Evolutionary conservation across 2,888 invertebrate genomes (phyloP), one percentile per base, ranked within the genome.

Genomic region (Temnothorax ravouxi): DNA sequence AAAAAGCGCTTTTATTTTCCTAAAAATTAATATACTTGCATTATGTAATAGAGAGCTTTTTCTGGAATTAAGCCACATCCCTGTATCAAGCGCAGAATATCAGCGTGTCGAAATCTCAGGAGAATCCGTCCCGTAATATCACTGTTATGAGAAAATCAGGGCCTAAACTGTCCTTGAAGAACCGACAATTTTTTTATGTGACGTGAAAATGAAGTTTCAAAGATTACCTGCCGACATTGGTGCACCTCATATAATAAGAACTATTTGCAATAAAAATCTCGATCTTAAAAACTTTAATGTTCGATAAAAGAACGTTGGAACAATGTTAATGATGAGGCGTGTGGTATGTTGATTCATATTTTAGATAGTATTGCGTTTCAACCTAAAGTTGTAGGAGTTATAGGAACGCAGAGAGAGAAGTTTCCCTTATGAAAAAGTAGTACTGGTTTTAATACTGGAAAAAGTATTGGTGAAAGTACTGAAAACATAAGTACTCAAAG

Each of bases 161-260:
- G 66, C 15, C 34, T 13, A 25, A 11, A 8, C 29, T n/a, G 59
- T 41, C 15, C 64, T 77, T 74, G 8, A 56, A 75, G 72, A 69
- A 25, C 11, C 38, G n/a, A 15, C 34, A 84, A 83, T 71, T 83
- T 86, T 80, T 84, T 71, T 44, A 5, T 3, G 9, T 25, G 18
- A 41, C n/a, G 44, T 41, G 25, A 83, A 87, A 84, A 82, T 82
- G 61, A 82, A 84, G 71, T 41, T 84, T 56, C 15, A 61, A 29
- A 47, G 72, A 80, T 83, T 64, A 66, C 38, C 13, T 56, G 44
- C 18, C 29, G 15, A 15, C 15, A 54, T 38, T 50, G 72, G 18
- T 29, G 50, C n/a, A 62, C 18, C 11, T 15, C 34, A 2, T 81
- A 52, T 62, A 44, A 72, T 64, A 74, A 74, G 3, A 64, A 47